Conservation (phyloP, 2,888 invertebrate genomes). For the Volucella inanis region DNA sequence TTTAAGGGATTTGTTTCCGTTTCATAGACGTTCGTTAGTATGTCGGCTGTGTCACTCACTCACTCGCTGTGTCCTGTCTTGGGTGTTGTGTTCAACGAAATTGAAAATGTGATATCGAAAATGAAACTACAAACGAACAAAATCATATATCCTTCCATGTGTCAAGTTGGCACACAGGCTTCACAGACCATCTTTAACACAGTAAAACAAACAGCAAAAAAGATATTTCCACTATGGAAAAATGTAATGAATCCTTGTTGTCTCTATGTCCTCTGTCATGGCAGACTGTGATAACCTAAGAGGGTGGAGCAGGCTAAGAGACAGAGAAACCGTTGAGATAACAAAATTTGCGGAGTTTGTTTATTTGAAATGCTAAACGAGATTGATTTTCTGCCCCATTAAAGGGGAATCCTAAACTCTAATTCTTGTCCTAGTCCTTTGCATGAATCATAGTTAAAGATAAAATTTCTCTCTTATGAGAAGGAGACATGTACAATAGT, state of each 20-base stretch:
- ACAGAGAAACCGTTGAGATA: conserved; percentile 48
- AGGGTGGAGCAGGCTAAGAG: neutral
- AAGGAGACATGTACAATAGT: neutral
- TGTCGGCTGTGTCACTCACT: neutral
- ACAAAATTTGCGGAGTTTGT: conserved; percentile 66
- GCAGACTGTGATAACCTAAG: conserved; percentile 8
- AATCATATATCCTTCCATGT: conserved; percentile 57
- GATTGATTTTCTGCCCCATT: conserved; percentile 63
- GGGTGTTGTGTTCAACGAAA: conserved; percentile 43
- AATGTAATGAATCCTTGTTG: conserved; percentile 51
- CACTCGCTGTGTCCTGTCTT: neutral
- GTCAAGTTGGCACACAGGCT: conserved; percentile 34
- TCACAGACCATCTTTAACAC: neutral
- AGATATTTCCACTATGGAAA: conserved; percentile 32
- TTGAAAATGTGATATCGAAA: conserved; percentile 46
- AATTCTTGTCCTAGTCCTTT: neutral
- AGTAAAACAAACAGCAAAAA: conserved; percentile 6
- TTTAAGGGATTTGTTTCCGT: conserved; percentile 19
- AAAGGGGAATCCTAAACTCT: conserved; percentile 12
- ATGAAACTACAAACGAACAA: conserved; percentile 33
- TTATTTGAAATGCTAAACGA: conserved; percentile 62
- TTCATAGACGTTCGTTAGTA: conserved; percentile 11
- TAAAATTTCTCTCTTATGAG: neutral
- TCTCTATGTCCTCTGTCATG: conserved; percentile 5
- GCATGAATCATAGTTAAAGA: neutral